Evolutionary conservation across 2,113 vertebrate species (phyloP).

Genomic region (Jaculus jaculus): DNA sequence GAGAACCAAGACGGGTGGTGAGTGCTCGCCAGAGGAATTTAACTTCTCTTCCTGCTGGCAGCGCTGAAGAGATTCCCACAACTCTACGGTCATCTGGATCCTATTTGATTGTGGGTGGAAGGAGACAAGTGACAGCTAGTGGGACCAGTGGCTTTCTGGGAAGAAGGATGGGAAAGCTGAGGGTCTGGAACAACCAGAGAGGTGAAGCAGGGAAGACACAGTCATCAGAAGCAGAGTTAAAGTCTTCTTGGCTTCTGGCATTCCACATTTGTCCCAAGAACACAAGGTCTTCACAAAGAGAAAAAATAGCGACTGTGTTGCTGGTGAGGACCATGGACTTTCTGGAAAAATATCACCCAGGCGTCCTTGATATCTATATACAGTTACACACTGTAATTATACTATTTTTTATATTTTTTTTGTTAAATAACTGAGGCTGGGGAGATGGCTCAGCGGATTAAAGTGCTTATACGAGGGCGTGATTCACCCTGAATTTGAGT

Average conservation of each 20-base stretch:
- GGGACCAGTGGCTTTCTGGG: slow-evolving; percentile 39
- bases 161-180: slow-evolving; percentile 11
- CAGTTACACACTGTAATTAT: not conserved
- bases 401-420: not conserved
- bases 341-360: not conserved
- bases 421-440: not conserved
- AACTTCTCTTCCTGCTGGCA: slow-evolving; percentile 13
- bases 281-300: slow-evolving; percentile 17
- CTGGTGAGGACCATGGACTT: slow-evolving; percentile 31
- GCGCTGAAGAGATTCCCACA: not conserved
- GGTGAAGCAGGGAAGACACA: slow-evolving; percentile 26
- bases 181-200: not conserved
- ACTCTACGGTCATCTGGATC: slow-evolving; percentile 33
- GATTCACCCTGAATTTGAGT: too few relatives aligned
- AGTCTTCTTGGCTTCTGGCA: not conserved
- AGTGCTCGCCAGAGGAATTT: not conserved
- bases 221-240: not conserved
- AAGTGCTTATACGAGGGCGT: too few relatives aligned
- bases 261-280: not conserved
- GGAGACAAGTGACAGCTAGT: slow-evolving; percentile 27
- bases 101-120: slow-evolving; percentile 18
- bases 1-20: not conserved
- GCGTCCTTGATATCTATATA: slow-evolving; percentile 10
- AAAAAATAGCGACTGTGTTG: not conserved
- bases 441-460: too few relatives aligned